Evolutionary conservation across 1,140 invertebrate genomes (phyloP).

Genomic region (Drosophila pseudoananassae): DNA sequence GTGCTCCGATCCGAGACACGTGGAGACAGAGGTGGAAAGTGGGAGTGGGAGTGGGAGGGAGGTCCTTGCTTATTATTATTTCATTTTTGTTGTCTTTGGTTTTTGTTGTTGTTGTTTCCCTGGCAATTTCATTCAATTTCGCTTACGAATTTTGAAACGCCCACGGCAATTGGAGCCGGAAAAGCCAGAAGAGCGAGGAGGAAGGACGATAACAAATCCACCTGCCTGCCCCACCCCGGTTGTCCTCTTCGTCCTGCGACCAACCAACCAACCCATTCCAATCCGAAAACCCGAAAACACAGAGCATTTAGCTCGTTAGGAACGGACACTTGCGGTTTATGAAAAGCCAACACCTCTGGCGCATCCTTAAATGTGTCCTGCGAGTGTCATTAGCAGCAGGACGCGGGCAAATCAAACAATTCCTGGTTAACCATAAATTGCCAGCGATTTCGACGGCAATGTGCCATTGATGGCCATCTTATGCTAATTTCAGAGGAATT

Average conservation of each 20-base stretch:
- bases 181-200: not conserved
- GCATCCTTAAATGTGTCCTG: constrained; percentile 48
- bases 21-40: not conserved
- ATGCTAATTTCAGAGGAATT: constrained; percentile 48
- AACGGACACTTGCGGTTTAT: constrained; percentile 58
- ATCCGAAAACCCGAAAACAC: not conserved
- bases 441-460: not conserved
- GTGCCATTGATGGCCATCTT: constrained; percentile 58
- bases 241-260: too few relatives aligned
- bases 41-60: not conserved
- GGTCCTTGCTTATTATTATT: constrained; percentile 60
- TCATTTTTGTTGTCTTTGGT: constrained; percentile 37
- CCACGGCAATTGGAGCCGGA: constrained; percentile 39
- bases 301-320: constrained; percentile 49
- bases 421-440: constrained; percentile 51
- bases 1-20: constrained; percentile 23
- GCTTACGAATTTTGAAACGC: constrained; percentile 59
- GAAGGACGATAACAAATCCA: constrained; percentile 28
- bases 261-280: not conserved
- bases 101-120: constrained; percentile 21
- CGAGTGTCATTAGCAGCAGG: constrained; percentile 58
- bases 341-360: constrained; percentile 31
- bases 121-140: constrained; percentile 71
- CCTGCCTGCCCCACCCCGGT: constrained; percentile 11
- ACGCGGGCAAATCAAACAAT: constrained; percentile 57